Percentiles rank a stretch among this genome's conserved stretches.
phyloP scores from a whole-genome alignment of 53 echinoderm and acorn worm species.

The Holothuria leucospilota region DNA sequence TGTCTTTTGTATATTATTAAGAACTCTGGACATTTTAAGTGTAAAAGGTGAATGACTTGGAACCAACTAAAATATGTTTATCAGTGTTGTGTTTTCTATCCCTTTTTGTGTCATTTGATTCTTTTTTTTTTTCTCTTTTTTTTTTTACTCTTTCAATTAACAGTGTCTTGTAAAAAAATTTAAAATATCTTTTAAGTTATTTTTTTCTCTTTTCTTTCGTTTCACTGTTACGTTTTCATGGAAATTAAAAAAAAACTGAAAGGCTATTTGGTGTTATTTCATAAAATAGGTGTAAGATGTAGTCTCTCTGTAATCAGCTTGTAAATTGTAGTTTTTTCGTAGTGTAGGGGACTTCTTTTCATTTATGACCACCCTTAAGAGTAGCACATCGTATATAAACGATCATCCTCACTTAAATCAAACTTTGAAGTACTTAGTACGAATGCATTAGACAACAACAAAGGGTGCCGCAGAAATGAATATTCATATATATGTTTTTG shows the following conservation, averaged over 20 bases:
- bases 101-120: slow-evolving; percentile 2
- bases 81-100: slow-evolving; percentile 24
- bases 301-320: slow-evolving; percentile 9
- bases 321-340: background rate
- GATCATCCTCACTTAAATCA: too few relatives aligned
- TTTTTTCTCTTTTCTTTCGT: slow-evolving; percentile 26
- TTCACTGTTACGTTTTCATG: slow-evolving; percentile 7
- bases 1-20: slow-evolving; percentile 37
- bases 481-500: too few relatives aligned
- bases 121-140: background rate
- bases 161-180: slow-evolving; percentile 48
- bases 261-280: background rate
- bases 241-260: too few relatives aligned
- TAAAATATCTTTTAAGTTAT: slow-evolving; percentile 33
- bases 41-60: slow-evolving; percentile 8
- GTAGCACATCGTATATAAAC: too few relatives aligned
- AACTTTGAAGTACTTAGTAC: too few relatives aligned
- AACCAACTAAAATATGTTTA: slow-evolving; percentile 1
- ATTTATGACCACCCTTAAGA: background rate
- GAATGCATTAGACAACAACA: too few relatives aligned
- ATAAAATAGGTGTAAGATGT: slow-evolving; percentile 11
- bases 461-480: too few relatives aligned
- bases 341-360: background rate
- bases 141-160: slow-evolving; percentile 47
- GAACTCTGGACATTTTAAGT: slow-evolving; percentile 36